Evolutionary conservation across 2,113 vertebrate genomes (phyloP), one percentile per base, ranked within the genome.

Genomic region (Lagopus muta): DNA sequence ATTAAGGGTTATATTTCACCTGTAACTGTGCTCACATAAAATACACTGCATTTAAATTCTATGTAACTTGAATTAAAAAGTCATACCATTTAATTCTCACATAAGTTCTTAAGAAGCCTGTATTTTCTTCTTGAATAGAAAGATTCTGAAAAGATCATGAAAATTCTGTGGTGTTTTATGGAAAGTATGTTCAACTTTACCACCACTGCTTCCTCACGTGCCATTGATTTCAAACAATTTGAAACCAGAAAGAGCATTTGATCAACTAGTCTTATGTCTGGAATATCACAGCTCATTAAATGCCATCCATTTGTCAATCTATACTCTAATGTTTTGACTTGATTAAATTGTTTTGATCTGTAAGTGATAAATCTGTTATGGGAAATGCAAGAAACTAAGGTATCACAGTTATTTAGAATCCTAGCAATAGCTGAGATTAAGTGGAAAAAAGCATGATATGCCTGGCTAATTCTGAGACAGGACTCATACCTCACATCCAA

Each of bases 191-290:
- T 32, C 60, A 81, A 77, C 22, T 72, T 92, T 66, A 57, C 16
- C 15, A n/a, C 42, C 54, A 36, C 54, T 83, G 36, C 42, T 86
- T 89, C 32, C 58, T 86, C 52, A 57, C 22, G 25, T 79, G 32
- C 89, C 73, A 80, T 52, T 80, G 58, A 72, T 58, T 91, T 89
- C 52, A 43, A 36, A 54, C 30, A 86, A 86, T 80, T 83, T 93
- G 86, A 93, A 67, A 58, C 58, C 52, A 86, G 88, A 79, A 74
- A 22, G 73, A 89, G 40, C 22, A 86, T 76, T 67, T 79, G 40
- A 64, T 79, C 77, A 58, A 47, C 0, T 4, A 54, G 22, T 67
- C 30, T 82, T 57, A 80, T 89, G 73, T 91, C 73, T 61, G 58
- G n/a, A 86, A 86, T 67, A 91, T 52, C 58, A 80, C 47, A 69